Base-by-base conservation (phyloP, 2,797 vertebrate species). In the Agapornis canus region DNA sequence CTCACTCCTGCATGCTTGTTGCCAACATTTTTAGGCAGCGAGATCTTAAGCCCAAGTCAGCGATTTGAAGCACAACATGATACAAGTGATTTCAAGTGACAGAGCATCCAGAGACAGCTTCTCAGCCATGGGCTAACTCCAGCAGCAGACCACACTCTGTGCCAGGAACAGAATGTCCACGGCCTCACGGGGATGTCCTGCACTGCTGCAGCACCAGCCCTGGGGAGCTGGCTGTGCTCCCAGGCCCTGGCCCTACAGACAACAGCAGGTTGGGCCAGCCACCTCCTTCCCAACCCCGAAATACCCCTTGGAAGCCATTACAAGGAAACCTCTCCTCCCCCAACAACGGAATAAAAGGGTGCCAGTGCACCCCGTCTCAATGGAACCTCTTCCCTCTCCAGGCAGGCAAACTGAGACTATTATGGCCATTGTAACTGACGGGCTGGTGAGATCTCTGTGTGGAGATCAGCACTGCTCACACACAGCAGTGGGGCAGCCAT, bases 311-410 rank as follows among this genome's bases (percentile, higher is more conserved):
- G 1, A 79, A 70, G n/a, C 40, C 21, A 15, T 25, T 21, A 48
- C 18, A 49, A 11, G 42, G 27, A 83, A 78, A 54, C 31, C 8
- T 59, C 47, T 71, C 65, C 42, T 69, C 9, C 21, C 20, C 2
- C 0, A 1, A 29, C 20, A 37, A 68, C 0, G 0, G 72, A 84
- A 45, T 20, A 78, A 70, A 90, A 25, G 5, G 21, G 26, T 6
- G 10, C 23, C 21, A 31, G 18, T 1, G 0, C 0, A 0, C 26
- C n/a, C 14, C 1, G 0, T 57, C 52, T 40, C 80, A 19, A 0
- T 11, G 42, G 54, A 1, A 4, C 68, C 61, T 89, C 59, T 45
- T 69, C 35, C 29, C 19, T 65, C n/a, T 64, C 27, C 63, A 43
- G 16, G 21, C n/a, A 16, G n/a, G 17, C 48, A 59, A 31, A n/a